A percentile compares a stretch with the other conserved stretches of the same genome.
Evolutionary conservation across 2,113 vertebrate species (phyloP).

Genomic region (Pygoscelis antarcticus): DNA sequence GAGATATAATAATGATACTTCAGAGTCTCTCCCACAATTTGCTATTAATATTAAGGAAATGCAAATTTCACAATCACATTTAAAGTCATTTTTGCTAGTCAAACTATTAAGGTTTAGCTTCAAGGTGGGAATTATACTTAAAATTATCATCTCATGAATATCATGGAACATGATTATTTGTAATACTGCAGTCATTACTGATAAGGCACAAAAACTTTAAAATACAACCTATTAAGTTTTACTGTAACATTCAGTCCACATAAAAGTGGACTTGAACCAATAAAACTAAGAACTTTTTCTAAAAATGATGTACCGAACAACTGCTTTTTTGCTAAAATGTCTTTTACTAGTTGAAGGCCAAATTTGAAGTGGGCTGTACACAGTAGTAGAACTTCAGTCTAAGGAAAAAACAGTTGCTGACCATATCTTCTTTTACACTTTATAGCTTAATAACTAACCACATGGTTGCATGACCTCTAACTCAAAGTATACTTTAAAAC

Average conservation of each 20-base stretch:
- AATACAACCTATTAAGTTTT: background rate
- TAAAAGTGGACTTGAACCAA: background rate
- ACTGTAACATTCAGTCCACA: background rate
- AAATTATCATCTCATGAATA: conserved; percentile 51
- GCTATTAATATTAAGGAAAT: conserved; percentile 59
- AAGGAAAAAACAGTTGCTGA: background rate
- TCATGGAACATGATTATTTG: conserved; percentile 30
- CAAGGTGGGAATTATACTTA: conserved; percentile 37
- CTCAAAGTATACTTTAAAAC: background rate
- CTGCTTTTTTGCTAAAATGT: background rate
- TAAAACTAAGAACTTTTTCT: background rate
- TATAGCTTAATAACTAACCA: background rate
- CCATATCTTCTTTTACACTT: background rate
- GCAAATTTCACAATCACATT: conserved; percentile 54
- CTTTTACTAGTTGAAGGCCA: background rate
- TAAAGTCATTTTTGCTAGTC: conserved; percentile 44
- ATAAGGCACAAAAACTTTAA: background rate
- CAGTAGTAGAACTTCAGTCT: background rate
- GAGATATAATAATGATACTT: conserved; percentile 60
- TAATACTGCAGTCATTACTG: background rate
- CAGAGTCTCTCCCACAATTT: conserved; percentile 54
- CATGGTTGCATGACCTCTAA: background rate
- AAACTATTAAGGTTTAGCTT: conserved; percentile 48
- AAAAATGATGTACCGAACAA: background rate
- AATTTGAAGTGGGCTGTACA: background rate